Base-by-base conservation (phyloP, 2,113 vertebrate genomes). In the Caranx melampygus region DNA sequence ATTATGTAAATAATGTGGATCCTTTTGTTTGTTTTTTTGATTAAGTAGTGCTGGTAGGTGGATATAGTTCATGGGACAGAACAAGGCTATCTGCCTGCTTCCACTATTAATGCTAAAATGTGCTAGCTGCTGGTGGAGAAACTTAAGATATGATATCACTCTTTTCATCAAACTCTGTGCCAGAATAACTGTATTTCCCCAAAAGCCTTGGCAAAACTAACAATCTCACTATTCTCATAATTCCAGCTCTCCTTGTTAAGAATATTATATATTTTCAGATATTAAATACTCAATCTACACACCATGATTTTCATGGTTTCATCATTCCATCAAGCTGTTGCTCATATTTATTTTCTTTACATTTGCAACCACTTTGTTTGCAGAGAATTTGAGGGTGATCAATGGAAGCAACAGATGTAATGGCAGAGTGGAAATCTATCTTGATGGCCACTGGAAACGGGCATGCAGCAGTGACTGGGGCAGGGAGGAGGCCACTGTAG, bases 381-480 rank as follows among this genome's bases (percentile, higher is more conserved):
- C 83, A 93, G 92, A 93, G 1, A 0, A 79, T 59, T 16, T 91
- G 52, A 80, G 59, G 47, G 3, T 89, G 16, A 1, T 83, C 31
- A 91, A 93, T 0, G 91, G 91, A 54, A 93, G 26, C 84, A 84
- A 61, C 20, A 85, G 81, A 0, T 93, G 92, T n/a, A 78, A 33
- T 0, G 92, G 92, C 62, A 73, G 82, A 76, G 76, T 93, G 78
- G 85, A 92, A 33, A 1, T 87, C 42, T 74, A 5, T 47, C 34
- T 57, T 0, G 5, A 70, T 0, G 82, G 77, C 34, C 66, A 57
- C 4, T 93, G 92, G 92, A 90, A 71, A 12, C 79, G 55, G 33
- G 37, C 72, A 8, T 93, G 92, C 57, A 74, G 9, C 35, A 85
- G 7, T 7, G 69, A 89, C 58, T 87, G 87, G 86, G 13, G 26